phyloP scores from a whole-genome alignment of 2,888 invertebrate species.

The Nysson spinosus region DNA sequence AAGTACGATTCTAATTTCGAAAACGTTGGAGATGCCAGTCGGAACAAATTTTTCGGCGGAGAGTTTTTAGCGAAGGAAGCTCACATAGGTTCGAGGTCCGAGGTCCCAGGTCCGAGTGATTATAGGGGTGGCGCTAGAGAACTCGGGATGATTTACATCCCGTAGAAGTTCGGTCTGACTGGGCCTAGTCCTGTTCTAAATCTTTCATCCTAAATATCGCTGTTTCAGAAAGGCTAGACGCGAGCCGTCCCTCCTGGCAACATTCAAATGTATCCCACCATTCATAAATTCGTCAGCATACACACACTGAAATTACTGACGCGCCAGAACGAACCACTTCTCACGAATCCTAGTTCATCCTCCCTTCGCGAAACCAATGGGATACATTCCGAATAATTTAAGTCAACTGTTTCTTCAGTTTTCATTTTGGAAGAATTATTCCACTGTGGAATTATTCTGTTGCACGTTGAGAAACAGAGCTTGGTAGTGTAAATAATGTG shows the following conservation, averaged over 20 bases:
- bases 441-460: neutral
- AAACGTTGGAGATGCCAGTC: constrained; percentile 26
- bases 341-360: constrained; percentile 22
- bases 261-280: constrained; percentile 75
- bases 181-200: constrained; percentile 70
- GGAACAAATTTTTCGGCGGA: constrained; percentile 44
- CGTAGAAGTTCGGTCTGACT: constrained; percentile 47
- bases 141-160: constrained; percentile 75
- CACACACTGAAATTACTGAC: constrained; percentile 65
- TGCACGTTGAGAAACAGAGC: too few relatives aligned
- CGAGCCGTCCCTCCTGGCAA: constrained; percentile 75
- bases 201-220: constrained; percentile 69
- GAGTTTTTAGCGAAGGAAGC: constrained; percentile 52
- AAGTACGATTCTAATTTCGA: constrained; percentile 11
- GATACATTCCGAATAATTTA: too few relatives aligned
- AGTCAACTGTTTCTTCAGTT: too few relatives aligned
- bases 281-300: constrained; percentile 76
- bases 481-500: too few relatives aligned
- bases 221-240: constrained; percentile 65
- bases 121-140: constrained; percentile 76
- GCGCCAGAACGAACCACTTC: constrained; percentile 27
- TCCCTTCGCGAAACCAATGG: neutral
- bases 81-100: too few relatives aligned
- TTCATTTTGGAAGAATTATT: too few relatives aligned
- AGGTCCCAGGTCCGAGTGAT: constrained; percentile 68